Percentiles rank a stretch among this genome's conserved stretches.
These are phyloP conservation scores for Tamias sibiricus DNA, from an alignment of 2,113 vertebrate species.

Conservation along the genomic window DNA sequence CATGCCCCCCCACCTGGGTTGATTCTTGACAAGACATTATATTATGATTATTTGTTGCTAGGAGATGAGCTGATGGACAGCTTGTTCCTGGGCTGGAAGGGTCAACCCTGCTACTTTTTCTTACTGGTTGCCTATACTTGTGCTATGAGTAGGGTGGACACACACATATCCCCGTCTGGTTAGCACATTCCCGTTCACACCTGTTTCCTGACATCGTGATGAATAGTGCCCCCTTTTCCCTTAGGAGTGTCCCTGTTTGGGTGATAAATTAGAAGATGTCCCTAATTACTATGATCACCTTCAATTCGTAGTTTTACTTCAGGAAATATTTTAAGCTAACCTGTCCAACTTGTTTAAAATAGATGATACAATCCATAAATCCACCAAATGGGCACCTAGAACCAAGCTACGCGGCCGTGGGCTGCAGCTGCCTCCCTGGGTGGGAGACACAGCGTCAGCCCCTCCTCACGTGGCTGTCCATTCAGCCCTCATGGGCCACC, in stretches of 20 bases:
- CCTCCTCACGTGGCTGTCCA: background rate
- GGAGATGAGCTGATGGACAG: background rate
- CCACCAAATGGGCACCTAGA: background rate
- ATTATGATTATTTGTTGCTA: background rate
- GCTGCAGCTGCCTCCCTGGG: no score
- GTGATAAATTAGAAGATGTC: background rate
- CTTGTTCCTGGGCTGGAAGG: background rate
- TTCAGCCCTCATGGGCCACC: background rate
- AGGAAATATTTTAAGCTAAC: background rate
- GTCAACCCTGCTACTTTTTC: background rate
- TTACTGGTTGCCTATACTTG: background rate
- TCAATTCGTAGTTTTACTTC: background rate
- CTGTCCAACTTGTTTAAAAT: background rate
- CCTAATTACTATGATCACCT: constrained; percentile 38
- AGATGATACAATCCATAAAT: background rate
- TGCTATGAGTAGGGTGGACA: background rate
- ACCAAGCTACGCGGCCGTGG: accelerated
- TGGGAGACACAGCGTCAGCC: no score
- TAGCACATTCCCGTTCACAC: background rate
- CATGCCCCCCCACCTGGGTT: no score
- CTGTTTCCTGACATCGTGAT: background rate
- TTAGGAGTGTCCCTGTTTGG: background rate
- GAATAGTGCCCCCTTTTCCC: background rate
- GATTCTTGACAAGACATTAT: background rate
- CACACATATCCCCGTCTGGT: background rate